phyloP scores from a whole-genome alignment of 92 coral and sea anemone genomes.

The Zoanthus gigantus region DNA sequence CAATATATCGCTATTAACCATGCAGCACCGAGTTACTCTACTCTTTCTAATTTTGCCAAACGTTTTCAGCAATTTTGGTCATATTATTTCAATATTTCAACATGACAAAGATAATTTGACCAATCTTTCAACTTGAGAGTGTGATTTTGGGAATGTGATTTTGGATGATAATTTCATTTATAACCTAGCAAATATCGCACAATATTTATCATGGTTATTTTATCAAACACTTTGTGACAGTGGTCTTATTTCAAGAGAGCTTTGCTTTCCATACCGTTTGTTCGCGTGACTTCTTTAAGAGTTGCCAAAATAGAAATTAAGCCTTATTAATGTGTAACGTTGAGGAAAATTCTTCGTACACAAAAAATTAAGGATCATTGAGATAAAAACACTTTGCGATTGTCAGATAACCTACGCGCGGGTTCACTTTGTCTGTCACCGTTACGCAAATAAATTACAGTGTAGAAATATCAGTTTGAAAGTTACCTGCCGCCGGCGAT shows the following conservation, averaged over 20 bases:
- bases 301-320: background rate
- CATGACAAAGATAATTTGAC: background rate
- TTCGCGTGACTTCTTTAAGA: background rate
- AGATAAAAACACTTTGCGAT: background rate
- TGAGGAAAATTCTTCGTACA: background rate
- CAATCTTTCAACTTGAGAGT: conserved; percentile 19
- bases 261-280: background rate
- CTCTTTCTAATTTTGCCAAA: background rate
- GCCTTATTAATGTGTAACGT: background rate
- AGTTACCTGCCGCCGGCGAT: no score
- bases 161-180: background rate
- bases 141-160: background rate
- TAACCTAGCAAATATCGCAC: background rate
- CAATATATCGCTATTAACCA: no score
- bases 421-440: background rate
- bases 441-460: no score
- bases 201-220: background rate
- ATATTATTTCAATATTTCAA: background rate
- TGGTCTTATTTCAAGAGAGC: background rate
- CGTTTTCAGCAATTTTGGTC: background rate
- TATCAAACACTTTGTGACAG: background rate
- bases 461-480: no score
- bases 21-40: background rate
- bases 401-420: background rate
- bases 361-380: background rate